Conservation (phyloP, 2,797 vertebrate genomes). For the Knipowitschia caucasica region DNA sequence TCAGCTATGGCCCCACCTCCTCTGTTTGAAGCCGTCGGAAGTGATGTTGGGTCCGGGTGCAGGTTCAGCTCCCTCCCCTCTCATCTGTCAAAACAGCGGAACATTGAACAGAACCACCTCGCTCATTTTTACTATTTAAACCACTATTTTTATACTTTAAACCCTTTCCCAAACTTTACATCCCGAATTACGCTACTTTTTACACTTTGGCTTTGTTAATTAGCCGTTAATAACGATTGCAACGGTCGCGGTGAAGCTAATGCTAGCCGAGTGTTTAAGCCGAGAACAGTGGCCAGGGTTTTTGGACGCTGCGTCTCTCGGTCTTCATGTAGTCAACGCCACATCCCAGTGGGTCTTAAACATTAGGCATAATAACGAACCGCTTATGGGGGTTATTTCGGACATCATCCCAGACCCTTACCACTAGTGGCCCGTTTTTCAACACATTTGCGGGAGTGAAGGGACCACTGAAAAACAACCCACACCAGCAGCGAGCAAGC, state of each 20-base stretch:
- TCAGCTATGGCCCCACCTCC: not conserved
- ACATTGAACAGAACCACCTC: not conserved
- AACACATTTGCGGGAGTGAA: slow-evolving; percentile 85
- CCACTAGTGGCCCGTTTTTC: slow-evolving; percentile 88
- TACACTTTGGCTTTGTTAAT: not conserved
- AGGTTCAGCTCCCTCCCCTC: not conserved
- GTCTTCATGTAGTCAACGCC: not conserved
- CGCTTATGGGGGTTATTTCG: slow-evolving; percentile 43
- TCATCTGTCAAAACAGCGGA: slow-evolving; percentile 6
- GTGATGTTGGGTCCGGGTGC: not conserved
- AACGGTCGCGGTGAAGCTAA: slow-evolving; percentile 18
- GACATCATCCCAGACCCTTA: slow-evolving; percentile 82
- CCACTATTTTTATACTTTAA: not conserved
- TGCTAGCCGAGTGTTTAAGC: slow-evolving; percentile 42
- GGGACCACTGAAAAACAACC: slow-evolving; percentile 22
- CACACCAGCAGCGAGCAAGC: not conserved
- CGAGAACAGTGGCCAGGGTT: slow-evolving; percentile 19
- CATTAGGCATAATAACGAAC: slow-evolving; percentile 54
- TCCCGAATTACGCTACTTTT: not conserved
- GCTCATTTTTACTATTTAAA: not conserved
- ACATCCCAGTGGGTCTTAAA: not conserved
- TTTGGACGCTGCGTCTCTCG: slow-evolving; percentile 10
- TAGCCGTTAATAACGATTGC: not conserved
- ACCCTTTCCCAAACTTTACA: not conserved
- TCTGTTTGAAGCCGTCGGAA: not conserved